phyloP scores from a whole-genome alignment of 2,113 vertebrate genomes.

The Hystrix cristata region DNA sequence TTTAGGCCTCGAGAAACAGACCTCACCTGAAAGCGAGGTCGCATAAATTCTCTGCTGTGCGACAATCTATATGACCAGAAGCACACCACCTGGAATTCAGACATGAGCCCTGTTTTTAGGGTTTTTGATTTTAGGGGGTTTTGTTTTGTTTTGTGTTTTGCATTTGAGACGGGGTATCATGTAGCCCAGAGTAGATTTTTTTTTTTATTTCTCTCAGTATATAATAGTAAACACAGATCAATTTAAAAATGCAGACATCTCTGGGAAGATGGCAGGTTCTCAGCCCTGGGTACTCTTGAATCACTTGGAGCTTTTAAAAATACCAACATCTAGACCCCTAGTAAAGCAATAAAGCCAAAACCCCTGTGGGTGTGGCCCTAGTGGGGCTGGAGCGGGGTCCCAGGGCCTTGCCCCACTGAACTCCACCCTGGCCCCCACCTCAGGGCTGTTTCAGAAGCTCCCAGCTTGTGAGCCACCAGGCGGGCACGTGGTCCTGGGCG shows the following conservation, averaged over 20 bases:
- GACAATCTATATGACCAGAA: background rate
- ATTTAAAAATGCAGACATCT: background rate
- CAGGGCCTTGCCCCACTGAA: background rate
- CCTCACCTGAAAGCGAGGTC: background rate
- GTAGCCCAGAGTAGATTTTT: background rate
- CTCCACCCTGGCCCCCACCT: background rate
- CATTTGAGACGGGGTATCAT: background rate
- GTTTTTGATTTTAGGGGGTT: background rate
- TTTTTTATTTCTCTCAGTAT: background rate
- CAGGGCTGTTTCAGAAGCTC: background rate
- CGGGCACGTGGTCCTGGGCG: rapidly evolving
- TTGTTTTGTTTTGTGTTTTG: background rate
- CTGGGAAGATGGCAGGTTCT: background rate
- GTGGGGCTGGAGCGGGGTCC: background rate
- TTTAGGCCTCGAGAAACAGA: background rate
- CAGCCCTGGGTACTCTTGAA: background rate
- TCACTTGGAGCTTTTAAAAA: background rate
- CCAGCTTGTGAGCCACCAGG: background rate
- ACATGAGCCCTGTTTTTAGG: background rate
- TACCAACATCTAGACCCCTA: background rate
- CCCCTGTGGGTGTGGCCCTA: background rate
- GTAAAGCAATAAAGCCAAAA: background rate
- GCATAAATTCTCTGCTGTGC: background rate
- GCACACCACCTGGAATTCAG: background rate
- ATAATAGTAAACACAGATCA: background rate